Evolutionary conservation across 2,797 vertebrate species (phyloP).

Genomic region (Spinibarbus caldwelli): DNA sequence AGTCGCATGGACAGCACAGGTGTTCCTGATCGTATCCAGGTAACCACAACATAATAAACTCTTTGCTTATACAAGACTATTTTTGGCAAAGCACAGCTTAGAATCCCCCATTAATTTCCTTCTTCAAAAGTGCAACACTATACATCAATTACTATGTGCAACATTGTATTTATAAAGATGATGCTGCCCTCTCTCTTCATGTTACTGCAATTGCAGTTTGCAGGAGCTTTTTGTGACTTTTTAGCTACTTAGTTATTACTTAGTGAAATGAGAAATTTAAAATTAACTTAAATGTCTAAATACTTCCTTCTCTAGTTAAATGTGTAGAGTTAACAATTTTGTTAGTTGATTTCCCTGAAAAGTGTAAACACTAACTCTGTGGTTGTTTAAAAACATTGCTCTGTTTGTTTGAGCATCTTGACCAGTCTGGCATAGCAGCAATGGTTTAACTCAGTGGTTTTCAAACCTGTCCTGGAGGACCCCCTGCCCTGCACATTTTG

Average conservation of each 20-base stretch:
- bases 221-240: neutral
- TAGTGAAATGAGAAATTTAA: neutral
- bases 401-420: neutral
- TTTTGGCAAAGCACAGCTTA: neutral
- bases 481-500: too few relatives aligned
- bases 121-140: neutral
- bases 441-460: neutral
- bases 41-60: constrained; percentile 60
- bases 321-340: neutral
- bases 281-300: neutral
- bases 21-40: constrained; percentile 95
- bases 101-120: neutral
- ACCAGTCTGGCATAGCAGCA: neutral
- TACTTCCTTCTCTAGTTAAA: neutral
- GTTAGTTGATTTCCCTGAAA: neutral
- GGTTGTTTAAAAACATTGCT: neutral
- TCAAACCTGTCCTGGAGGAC: too few relatives aligned
- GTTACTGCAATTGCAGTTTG: constrained; percentile 57
- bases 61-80: neutral
- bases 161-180: constrained; percentile 13
- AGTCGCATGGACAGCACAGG: constrained; percentile 99
- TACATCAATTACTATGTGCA: neutral
- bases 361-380: neutral
- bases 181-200: constrained; percentile 71
- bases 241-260: neutral